Evolutionary conservation across 2,888 invertebrate species (phyloP), one percentile per base, ranked within the genome.

Genomic region (Nesidiocoris tenuis): DNA sequence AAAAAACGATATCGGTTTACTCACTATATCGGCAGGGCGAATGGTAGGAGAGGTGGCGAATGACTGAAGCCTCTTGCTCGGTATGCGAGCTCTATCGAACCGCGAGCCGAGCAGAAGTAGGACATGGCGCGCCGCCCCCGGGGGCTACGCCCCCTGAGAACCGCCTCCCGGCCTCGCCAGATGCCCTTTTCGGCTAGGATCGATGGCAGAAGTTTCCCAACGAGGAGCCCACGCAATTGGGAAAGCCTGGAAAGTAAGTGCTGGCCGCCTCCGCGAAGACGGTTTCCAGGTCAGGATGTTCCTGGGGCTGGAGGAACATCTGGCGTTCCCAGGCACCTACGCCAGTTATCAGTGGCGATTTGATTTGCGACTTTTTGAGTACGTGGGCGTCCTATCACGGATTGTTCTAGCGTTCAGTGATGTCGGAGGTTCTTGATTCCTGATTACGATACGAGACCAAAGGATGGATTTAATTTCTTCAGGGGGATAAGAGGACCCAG

Each of bases 101-200:
- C 57, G 61, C n/a, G 59, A 23, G 17, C 19, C 17, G 59, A 59
- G n/a, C n/a, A 59, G 59, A 70, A 57, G 17, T 70, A 39, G 70
- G 70, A 57, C 70, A 70, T n/a, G 12, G 25, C 24, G 70, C 70
- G 70, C 70, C 70, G 70, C 70, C 70, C 61, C 61, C 70, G 70
- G 23, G 70, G 70, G 39, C 70, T 70, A 70, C 70, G 70, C 70
- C 70, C 70, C 68, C 70, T 17, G 70, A 54, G 70, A 7, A 70
- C 70, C 70, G 70, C 70, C 70, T 24, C 68, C 56, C 57, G 24
- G 24, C 19, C 23, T 23, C 24, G 24, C n/a, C 22, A 19, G 22
- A 19, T 39, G 55, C 18, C 55, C 2, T 54, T 39, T n/a, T 39
- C 3, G 12, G 12, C 39, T 7, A 39, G 55, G 39, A 65, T 65